Evolutionary conservation across 2,113 vertebrate genomes (phyloP).

Genomic region (Spilogale gracilis): DNA sequence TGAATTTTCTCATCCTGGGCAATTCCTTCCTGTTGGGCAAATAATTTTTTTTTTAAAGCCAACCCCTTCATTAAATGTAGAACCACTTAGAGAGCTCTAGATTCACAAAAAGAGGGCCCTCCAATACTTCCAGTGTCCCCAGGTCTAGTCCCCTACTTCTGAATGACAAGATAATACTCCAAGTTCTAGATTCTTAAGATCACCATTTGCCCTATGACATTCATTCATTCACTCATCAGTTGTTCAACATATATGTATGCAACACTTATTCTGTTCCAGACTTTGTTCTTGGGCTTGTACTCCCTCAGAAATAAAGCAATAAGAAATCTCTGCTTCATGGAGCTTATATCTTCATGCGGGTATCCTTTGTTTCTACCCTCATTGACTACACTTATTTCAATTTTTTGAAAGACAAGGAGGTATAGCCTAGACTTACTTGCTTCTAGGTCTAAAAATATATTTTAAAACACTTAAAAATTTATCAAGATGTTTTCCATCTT

Average conservation of each 20-base stretch:
- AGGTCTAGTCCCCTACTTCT: not conserved
- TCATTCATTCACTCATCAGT: not conserved
- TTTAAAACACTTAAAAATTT: conserved; percentile 20
- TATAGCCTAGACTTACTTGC: not conserved
- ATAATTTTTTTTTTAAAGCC: not conserved
- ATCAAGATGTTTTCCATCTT: not conserved
- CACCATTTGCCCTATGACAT: not conserved
- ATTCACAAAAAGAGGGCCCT: not conserved
- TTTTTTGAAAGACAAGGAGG: not conserved
- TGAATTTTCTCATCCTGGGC: not conserved
- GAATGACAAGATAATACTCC: not conserved
- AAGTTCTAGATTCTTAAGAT: not conserved
- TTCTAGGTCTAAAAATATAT: not conserved
- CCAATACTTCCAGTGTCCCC: not conserved
- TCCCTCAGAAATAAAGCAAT: not conserved
- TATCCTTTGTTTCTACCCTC: not conserved
- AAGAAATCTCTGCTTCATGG: not conserved
- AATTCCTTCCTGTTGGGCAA: not conserved
- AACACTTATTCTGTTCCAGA: not conserved
- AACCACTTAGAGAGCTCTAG: not conserved
- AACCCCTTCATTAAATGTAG: not conserved
- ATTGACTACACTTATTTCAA: not conserved
- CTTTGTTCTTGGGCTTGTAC: not conserved
- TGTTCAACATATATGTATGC: not conserved
- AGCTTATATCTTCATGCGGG: not conserved